Evolutionary conservation across 2,113 vertebrate species (phyloP).

Genomic region (Odobenus rosmarus): DNA sequence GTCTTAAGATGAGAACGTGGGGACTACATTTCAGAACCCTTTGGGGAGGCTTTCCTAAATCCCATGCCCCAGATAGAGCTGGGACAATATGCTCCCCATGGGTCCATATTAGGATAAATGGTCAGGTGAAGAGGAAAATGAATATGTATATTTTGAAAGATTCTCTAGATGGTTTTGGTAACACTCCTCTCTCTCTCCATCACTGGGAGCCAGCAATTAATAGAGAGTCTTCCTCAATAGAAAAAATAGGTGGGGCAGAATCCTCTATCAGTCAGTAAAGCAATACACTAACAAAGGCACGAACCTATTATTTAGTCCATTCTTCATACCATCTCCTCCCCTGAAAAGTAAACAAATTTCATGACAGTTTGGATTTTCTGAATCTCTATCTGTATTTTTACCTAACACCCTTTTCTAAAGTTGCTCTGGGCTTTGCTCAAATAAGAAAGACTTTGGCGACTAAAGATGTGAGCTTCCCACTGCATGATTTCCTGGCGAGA

Average conservation of each 20-base stretch:
- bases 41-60: background rate
- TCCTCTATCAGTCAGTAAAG: background rate
- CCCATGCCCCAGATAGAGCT: background rate
- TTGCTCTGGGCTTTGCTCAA: slow-evolving; percentile 38
- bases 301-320: background rate
- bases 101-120: background rate
- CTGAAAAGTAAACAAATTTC: slow-evolving; percentile 6
- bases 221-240: background rate
- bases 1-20: background rate
- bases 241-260: background rate
- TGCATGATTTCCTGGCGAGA: background rate
- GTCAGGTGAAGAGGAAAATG: background rate
- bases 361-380: background rate
- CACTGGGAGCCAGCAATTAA: background rate
- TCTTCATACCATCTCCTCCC: background rate
- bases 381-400: background rate
- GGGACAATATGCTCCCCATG: background rate
- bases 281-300: background rate
- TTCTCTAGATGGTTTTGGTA: background rate
- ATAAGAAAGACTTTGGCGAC: background rate
- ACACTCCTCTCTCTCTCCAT: background rate
- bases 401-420: background rate
- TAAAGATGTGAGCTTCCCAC: background rate
- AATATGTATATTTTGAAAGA: background rate
- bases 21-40: background rate